phyloP scores from a whole-genome alignment of 2,113 vertebrate species.

The Petromus typicus region DNA sequence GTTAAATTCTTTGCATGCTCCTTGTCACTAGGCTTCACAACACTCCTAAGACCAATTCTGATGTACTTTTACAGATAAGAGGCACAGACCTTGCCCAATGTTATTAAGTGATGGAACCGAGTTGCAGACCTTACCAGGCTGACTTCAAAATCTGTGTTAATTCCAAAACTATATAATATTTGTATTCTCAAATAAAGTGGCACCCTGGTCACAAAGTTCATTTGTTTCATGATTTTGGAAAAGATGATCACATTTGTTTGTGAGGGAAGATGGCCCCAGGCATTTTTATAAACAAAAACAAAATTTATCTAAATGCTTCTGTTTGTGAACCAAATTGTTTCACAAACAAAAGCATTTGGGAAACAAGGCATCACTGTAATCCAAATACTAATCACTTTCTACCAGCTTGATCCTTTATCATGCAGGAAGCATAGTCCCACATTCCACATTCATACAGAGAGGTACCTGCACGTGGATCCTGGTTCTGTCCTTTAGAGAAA shows the following conservation, averaged over 20 bases:
- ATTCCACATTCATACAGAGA: neutral
- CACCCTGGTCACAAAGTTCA: neutral
- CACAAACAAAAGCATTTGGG: neutral
- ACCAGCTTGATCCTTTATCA: slow-evolving; percentile 26
- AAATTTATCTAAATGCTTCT: neutral
- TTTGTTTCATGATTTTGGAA: neutral
- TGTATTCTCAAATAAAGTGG: neutral
- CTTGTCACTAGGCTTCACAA: slow-evolving; percentile 1
- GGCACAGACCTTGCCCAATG: neutral
- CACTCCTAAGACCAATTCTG: neutral
- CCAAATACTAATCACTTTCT: slow-evolving; percentile 31
- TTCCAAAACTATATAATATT: neutral
- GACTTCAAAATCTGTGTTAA: slow-evolving; percentile 40
- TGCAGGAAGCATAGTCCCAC: neutral
- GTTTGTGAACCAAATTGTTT: neutral
- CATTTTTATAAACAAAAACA: neutral
- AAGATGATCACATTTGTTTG: neutral
- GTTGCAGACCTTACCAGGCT: neutral
- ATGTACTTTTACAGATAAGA: slow-evolving; percentile 41
- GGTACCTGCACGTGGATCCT: neutral
- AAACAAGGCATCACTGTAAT: neutral
- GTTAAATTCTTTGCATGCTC: neutral
- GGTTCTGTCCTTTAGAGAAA: slow-evolving; percentile 31
- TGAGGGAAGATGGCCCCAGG: neutral
- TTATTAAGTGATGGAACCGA: neutral